Percentiles rank a stretch among this genome's conserved stretches.
Evolutionary conservation across 23 tunicate genomes (phyloP).

Genomic region (Trididemnum miniatum): DNA sequence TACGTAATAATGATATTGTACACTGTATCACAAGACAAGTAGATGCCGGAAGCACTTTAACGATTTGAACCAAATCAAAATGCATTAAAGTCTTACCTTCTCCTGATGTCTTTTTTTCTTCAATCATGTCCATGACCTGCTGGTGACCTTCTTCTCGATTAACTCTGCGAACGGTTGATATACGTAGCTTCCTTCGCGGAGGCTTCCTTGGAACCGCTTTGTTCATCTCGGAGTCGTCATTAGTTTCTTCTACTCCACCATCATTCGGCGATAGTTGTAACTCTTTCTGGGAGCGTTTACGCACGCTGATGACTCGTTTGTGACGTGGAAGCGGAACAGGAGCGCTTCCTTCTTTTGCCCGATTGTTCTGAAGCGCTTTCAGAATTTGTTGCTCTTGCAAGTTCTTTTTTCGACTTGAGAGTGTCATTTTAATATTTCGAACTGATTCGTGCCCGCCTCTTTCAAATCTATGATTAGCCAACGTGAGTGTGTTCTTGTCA

Average conservation of each 20-base stretch:
- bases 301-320: neutral
- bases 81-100: no score
- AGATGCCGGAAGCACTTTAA: no score
- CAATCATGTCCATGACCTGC: no score
- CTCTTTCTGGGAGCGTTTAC: neutral
- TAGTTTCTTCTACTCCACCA: neutral
- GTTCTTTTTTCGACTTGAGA: neutral
- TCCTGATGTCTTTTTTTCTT: no score
- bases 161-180: no score
- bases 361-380: neutral
- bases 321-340: neutral
- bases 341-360: neutral
- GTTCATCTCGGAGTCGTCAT: neutral
- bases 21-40: no score
- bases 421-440: neutral
- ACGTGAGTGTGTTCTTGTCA: no score
- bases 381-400: neutral
- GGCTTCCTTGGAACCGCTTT: neutral
- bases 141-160: no score
- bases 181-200: neutral
- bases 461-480: no score
- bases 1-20: no score
- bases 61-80: no score
- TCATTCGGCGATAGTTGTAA: neutral
- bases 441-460: neutral